Conservation (phyloP, 2,888 invertebrate species). For the Callinectes sapidus region DNA sequence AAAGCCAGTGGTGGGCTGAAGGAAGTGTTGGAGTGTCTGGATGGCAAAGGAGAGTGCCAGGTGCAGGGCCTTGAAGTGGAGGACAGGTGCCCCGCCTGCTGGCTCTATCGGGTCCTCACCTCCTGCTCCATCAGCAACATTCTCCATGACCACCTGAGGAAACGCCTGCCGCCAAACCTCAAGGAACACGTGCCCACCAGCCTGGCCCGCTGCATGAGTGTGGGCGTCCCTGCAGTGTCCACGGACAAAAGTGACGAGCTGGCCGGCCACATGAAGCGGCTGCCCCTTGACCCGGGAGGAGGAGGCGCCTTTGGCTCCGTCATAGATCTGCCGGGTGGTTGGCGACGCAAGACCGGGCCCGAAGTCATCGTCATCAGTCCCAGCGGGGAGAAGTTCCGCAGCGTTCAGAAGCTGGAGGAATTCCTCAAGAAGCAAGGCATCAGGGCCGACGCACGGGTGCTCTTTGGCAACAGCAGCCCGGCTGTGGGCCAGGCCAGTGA, state of each 20-base stretch:
- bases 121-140: constrained; percentile 65
- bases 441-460: constrained; percentile 67
- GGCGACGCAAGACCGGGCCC: constrained; percentile 67
- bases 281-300: constrained; percentile 59
- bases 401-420: constrained; percentile 70
- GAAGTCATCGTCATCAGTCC: constrained; percentile 71
- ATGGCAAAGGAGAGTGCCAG: constrained; percentile 59
- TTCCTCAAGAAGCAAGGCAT: constrained; percentile 69
- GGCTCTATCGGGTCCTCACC: constrained; percentile 62
- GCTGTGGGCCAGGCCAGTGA: neutral
- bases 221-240: neutral
- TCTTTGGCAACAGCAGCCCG: constrained; percentile 69
- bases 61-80: constrained; percentile 62
- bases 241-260: constrained; percentile 44
- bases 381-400: constrained; percentile 69
- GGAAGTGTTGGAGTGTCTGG: constrained; percentile 60
- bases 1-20: constrained; percentile 57
- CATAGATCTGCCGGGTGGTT: constrained; percentile 71
- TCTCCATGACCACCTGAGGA: constrained; percentile 70
- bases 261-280: constrained; percentile 47
- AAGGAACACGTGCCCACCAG: constrained; percentile 71
- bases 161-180: constrained; percentile 61
- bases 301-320: constrained; percentile 69
- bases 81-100: constrained; percentile 69
- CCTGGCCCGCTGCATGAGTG: constrained; percentile 65